Evolutionary conservation across 2,113 vertebrate genomes (phyloP).

Genomic region (Halichoerus grypus): DNA sequence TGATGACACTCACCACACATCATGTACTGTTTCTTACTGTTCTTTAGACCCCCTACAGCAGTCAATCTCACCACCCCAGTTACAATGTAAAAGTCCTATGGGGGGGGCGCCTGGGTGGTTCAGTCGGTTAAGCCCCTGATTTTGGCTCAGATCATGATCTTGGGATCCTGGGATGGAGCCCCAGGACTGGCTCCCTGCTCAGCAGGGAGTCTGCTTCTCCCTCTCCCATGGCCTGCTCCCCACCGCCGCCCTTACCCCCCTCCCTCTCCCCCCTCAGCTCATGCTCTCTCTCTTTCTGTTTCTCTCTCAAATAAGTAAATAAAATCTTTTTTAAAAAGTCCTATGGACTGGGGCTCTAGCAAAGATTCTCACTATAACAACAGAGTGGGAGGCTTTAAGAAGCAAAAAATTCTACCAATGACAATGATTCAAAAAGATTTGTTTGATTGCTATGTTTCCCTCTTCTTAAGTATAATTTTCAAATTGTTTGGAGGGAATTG

Average conservation of each 20-base stretch:
- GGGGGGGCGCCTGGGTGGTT: background rate
- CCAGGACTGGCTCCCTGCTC: background rate
- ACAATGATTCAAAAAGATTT: background rate
- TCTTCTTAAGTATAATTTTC: constrained; percentile 7
- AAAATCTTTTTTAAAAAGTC: background rate
- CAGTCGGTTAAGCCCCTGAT: background rate
- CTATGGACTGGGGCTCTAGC: background rate
- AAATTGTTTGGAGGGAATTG: background rate
- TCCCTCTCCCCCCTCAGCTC: too few relatives aligned
- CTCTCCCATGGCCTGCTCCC: background rate
- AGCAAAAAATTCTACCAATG: background rate
- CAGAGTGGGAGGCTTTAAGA: background rate
- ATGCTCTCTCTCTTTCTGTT: background rate
- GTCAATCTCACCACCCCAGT: background rate
- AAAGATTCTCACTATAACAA: background rate
- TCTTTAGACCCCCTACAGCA: background rate
- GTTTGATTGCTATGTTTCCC: background rate
- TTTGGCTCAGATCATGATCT: background rate
- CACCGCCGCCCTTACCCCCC: too few relatives aligned
- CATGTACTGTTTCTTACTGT: background rate
- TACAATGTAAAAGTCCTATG: background rate
- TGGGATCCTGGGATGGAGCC: background rate
- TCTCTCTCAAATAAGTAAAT: background rate
- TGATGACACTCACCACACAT: background rate
- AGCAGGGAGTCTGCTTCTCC: background rate